Base-by-base conservation (phyloP, 2,113 vertebrate genomes). In the Lepisosteus oculatus region DNA sequence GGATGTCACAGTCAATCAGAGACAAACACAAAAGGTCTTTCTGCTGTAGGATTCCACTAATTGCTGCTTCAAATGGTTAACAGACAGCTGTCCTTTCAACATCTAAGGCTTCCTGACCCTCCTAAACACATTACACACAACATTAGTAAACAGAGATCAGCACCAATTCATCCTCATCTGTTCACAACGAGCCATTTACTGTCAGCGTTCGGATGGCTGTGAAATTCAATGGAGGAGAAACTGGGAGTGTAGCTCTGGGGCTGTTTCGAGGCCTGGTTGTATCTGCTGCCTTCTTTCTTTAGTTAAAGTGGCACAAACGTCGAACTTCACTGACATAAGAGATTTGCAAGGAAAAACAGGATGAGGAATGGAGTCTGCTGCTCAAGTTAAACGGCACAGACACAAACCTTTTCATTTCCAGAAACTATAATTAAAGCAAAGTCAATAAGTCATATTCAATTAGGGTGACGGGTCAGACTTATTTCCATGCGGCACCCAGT, bases 111-210 rank as follows among this genome's bases (percentile, higher is more conserved):
- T 15, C 6, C 47, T 67, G 47, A 55, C 66, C 66, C 57, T 55
- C 66, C 66, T 17, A 54, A 66, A 66, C 64, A 47, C 43, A n/a
- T 66, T n/a, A 14, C 42, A 63, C 63, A 11, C 63, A 12, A 43
- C 44, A 47, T n/a, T 8, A 15, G 15, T 12, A 43, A n/a, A 13
- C 13, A n/a, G 0, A 14, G 43, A 66, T 66, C 42, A n/a, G 64
- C 64, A 47, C 43, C 12, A 7, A 15, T 47, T 66, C 7, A n/a
- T 44, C 3, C 45, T 14, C 62, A 1, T 13, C 14, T 13, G 42
- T 5, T 43, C 63, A 29, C 14, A 4, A 13, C 65, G 2, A n/a
- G 45, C 44, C 65, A 41, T 4, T 3, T 29, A 41, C 61, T 41
- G 66, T 67, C 66, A 55, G 47, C 4, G 8, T 41, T 29, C 45